Percentiles rank a stretch among this genome's conserved stretches.
phyloP scores from a whole-genome alignment of 2,888 invertebrate species.

The Ectemnius lituratus region DNA sequence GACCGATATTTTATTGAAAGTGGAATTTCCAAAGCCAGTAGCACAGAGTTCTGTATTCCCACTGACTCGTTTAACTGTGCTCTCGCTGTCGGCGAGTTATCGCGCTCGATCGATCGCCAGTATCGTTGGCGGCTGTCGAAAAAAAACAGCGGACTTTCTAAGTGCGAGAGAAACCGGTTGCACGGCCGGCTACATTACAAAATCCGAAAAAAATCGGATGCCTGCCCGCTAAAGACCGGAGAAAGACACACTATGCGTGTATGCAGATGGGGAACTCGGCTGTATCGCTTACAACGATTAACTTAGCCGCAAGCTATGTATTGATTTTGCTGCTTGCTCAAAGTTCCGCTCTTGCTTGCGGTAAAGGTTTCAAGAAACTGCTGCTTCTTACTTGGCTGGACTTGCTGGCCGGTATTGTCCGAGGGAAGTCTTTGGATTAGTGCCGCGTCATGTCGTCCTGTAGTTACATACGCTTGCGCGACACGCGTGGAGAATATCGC shows the following conservation, averaged over 20 bases:
- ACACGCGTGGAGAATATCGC: conserved; percentile 44
- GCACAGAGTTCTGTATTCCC: neutral
- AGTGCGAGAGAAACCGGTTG: conserved; percentile 56
- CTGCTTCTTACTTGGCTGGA: neutral
- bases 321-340: too few species aligned
- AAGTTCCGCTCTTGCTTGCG: too few species aligned
- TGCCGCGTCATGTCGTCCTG: conserved; percentile 12
- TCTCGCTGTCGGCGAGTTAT: conserved; percentile 21
- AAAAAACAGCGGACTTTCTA: conserved; percentile 49
- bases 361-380: neutral
- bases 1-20: too few species aligned
- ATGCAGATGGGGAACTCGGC: conserved; percentile 19
- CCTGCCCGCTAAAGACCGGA: conserved; percentile 28
- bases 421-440: neutral
- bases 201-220: conserved; percentile 45
- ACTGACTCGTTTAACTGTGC: conserved; percentile 25
- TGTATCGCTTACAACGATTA: conserved; percentile 2
- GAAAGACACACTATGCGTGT: neutral
- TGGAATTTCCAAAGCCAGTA: too few species aligned
- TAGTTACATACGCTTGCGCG: conserved; percentile 10
- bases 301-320: neutral
- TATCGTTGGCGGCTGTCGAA: conserved; percentile 31
- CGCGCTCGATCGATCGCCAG: conserved; percentile 42
- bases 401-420: neutral
- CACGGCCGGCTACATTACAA: conserved; percentile 48